Base-by-base conservation (phyloP, 2,797 vertebrate genomes). In the Cichlasoma orientale region DNA sequence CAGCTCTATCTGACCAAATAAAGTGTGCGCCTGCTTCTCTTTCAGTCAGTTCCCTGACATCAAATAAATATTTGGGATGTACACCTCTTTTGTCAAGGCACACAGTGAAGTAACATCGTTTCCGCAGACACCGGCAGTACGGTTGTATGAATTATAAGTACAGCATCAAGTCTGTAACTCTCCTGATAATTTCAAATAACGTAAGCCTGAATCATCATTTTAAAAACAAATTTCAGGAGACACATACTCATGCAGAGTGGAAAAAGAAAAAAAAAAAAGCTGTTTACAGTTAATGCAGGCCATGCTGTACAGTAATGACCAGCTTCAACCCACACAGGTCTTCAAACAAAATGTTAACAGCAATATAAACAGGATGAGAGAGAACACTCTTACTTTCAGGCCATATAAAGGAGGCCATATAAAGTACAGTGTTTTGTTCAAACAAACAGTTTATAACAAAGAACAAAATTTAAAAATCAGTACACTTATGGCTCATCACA, bases 1-100 rank as follows among this genome's bases (percentile, higher is more conserved):
- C 74, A 79, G 87, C 82, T 76, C 81, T 27, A 63, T 84, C 72
- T 81, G 86, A 79, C 88, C 90, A 89, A 91, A 90, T 74, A 90
- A 88, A 91, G 79, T 52, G 52, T n/a, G 47, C 1, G 25, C 56
- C 82, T 83, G 84, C 70, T 66, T 84, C 78, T 81, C 55, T 80
- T 89, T 78, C 61, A 52, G 27, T 71, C 33, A 52, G 57, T 71
- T 61, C 66, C 50, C 58, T n/a, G 58, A 87, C 70, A 73, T 82
- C 14, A 57, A 76, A 87, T 88, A 87, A 86, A 90, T 83, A 84
- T 88, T 90, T 85, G 70, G 77, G 74, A 76, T 36, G 47, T 53
- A 25, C 10, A 56, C 54, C 74, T 82, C 75, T 71, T 88, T 82
- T 80, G 47, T 82, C 61, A 75, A 61, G 23, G 82, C 59, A 58